Evolutionary conservation across 2,797 vertebrate genomes (phyloP).

Genomic region (Chlorospingus semifuscus): DNA sequence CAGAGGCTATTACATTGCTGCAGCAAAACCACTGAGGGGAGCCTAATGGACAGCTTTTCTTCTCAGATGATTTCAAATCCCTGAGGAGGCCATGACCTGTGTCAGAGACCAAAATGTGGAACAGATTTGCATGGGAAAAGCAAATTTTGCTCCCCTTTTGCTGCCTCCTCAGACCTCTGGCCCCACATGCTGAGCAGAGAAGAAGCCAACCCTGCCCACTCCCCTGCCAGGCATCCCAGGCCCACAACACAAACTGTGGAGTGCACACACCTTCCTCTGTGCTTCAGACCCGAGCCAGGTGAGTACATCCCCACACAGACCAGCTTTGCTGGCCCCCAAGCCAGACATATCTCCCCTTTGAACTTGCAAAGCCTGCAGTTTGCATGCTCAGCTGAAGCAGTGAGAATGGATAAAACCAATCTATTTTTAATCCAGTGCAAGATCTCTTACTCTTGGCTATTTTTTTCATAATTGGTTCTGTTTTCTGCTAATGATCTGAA

Average conservation of each 20-base stretch:
- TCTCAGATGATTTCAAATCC: background rate
- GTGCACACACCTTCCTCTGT: background rate
- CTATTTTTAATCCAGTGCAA: slow-evolving; percentile 39
- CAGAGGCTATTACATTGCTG: background rate
- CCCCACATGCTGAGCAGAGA: fast-evolving
- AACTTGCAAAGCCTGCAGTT: background rate
- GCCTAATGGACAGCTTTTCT: background rate
- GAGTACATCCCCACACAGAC: too few relatives aligned
- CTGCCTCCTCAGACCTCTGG: background rate
- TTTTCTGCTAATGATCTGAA: slow-evolving; percentile 35
- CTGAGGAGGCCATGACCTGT: background rate
- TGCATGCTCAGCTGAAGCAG: background rate
- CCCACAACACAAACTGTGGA: fast-evolving
- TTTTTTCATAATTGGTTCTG: slow-evolving; percentile 16
- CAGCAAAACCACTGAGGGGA: background rate
- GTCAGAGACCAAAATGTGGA: background rate
- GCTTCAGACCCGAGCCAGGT: background rate
- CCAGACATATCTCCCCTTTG: background rate
- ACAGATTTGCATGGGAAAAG: background rate
- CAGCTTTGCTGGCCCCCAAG: background rate
- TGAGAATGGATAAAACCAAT: background rate
- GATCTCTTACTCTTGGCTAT: slow-evolving; percentile 16
- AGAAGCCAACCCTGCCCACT: background rate
- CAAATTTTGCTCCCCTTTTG: background rate
- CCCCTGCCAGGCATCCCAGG: background rate